These are phyloP conservation scores for Brachyalestes nurse DNA, from an alignment of 2,797 vertebrate species.

Conservation along the genomic window DNA sequence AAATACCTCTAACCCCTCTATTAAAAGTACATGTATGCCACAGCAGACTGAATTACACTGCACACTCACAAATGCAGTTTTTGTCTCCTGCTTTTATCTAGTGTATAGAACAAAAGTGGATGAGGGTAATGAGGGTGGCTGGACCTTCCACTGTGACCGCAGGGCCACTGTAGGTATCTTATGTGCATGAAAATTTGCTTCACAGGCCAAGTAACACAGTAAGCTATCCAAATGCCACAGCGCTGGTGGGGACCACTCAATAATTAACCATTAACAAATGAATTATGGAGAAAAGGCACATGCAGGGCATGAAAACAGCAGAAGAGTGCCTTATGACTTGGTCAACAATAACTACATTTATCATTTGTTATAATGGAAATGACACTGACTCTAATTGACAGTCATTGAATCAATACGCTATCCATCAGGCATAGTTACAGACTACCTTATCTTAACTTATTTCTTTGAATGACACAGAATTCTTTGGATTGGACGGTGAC, in stretches of 20 bases:
- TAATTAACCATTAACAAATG: slow-evolving; percentile 47
- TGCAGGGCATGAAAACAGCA: slow-evolving; percentile 40
- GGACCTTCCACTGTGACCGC: not conserved
- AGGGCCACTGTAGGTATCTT: not conserved
- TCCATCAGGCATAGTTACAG: slow-evolving; percentile 40
- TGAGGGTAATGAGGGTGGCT: not conserved
- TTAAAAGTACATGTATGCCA: not conserved
- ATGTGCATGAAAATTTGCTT: slow-evolving; percentile 4
- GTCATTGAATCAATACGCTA: slow-evolving; percentile 35
- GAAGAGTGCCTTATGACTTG: not conserved
- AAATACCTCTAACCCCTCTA: not conserved
- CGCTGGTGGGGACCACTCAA: slow-evolving; percentile 40
- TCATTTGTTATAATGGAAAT: slow-evolving; percentile 22
- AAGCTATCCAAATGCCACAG: slow-evolving; percentile 42
- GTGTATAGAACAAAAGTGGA: not conserved
- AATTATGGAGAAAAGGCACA: slow-evolving; percentile 31
- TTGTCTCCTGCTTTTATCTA: not conserved
- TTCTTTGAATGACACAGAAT: slow-evolving; percentile 43
- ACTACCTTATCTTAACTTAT: slow-evolving; percentile 43
- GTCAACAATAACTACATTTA: slow-evolving; percentile 34
- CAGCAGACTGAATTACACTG: too few relatives aligned
- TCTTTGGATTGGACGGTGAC: slow-evolving; percentile 39
- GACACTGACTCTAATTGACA: slow-evolving; percentile 38
- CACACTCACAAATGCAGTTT: not conserved
- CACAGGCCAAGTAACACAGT: not conserved